Evolutionary conservation across 2,113 vertebrate genomes (phyloP), one percentile per base, ranked within the genome.

Genomic region (Tragelaphus buxtoni): DNA sequence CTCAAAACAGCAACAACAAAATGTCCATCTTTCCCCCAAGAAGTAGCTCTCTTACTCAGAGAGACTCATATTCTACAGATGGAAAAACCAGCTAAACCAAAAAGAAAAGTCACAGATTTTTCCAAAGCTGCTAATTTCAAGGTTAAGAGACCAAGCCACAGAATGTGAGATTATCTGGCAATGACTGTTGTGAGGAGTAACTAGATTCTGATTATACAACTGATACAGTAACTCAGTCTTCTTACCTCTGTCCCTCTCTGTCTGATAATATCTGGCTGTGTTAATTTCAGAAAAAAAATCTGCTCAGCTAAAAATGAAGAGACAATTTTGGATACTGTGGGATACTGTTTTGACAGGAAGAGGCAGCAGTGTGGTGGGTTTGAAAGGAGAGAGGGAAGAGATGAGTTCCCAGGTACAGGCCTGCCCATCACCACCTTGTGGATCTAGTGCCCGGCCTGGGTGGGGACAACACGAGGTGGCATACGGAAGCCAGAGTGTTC

Each of bases 391-490:
- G 82, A 72, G 74, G 96, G 95, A 95, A 96, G n/a, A 87, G 97
- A 96, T 30, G 0, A 97, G 98, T 94, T 83, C 83, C 91, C 97
- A 1, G 69, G 90, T 97, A 90, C 45, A 97, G 92, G 97, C 97
- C 1, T 35, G 87, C 51, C 97, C 97, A 90, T 72, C 93, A 98
- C 97, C 96, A 2, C 61, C 94, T 80, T 93, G 94, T 91, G 47
- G 17, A 55, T 92, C 95, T 87, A 91, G 58, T 32, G 84, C 86
- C 96, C 92, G 95, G 83, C 95, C 92, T 96, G 88, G 96, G 97
- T 81, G 74, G 77, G 79, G 96, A 97, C 28, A 84, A 97, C 97
- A 97, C 94, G 97, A 97, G 98, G 96, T 94, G 97, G 97, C 94
- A 94, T 83, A 72, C 51, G 74, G 96, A 96, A 97, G 93, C 93